Base-by-base conservation (phyloP, 2,888 invertebrate species). In the Deroplatys truncata region DNA sequence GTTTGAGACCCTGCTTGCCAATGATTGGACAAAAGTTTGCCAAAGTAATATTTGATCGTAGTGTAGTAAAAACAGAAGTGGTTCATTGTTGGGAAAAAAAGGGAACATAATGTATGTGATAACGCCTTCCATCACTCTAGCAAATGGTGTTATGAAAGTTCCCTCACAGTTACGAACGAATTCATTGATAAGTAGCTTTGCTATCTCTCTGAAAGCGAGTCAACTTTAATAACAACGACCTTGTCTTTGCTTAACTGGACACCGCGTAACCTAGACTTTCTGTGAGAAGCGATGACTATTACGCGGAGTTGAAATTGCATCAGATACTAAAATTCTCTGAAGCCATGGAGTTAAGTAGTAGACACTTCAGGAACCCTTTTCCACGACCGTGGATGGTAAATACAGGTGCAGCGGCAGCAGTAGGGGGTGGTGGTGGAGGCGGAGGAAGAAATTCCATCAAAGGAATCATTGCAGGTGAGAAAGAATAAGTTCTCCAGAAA, bases 401-500 rank as follows among this genome's bases (percentile, higher is more conserved):
- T 82, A 91, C 92, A 43, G 93, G 93, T 28, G 93, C 92, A 84
- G 93, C 93, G 8, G 92, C 93, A 31, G 92, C 93, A 28, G 92
- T 92, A 85, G 95, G 95, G 10, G 92, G 91, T 16, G 95, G 95
- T 85, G 92, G 93, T 20, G 92, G 93, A 90, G 95, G 96, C 91
- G 98, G 98, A 25, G 56, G 56, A 25, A 72, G 20, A 7, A 72
- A 72, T 72, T 20, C 56, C 20, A 91, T 98, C 82, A 98, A 99
- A 94, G 99, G 99, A 92, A 97, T 99, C 91, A 95, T 99, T 89
- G 99, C 98, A 85, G 92, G 92, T 92, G 90, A 89, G 90, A 43
- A 16, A 89, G 83, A 9, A 56, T 83, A 35, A 83, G n/a, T 28
- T 2, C 13, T 1, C 85, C n/a, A n/a, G n/a, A 35, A 72, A 72